Conservation (phyloP, 1,140 invertebrate genomes). For the Neocloeon triangulifer region DNA sequence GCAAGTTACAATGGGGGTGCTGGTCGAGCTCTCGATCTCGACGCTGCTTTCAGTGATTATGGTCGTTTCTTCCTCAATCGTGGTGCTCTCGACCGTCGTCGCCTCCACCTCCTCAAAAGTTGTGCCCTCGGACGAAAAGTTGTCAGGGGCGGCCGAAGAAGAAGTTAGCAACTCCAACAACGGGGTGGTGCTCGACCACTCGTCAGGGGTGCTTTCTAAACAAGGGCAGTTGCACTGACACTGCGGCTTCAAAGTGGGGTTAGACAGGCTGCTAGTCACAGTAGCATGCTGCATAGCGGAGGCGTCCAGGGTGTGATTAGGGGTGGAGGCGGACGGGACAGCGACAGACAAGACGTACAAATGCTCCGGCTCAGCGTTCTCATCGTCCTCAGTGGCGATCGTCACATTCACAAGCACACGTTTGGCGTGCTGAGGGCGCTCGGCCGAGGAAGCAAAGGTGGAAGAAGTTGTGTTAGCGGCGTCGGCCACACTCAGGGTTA, state of each 20-base stretch:
- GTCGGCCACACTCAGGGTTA: constrained; percentile 6
- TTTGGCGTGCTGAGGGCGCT: constrained; percentile 18
- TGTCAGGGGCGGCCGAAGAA: background rate
- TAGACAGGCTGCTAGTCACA: background rate
- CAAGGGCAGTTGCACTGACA: too few species aligned
- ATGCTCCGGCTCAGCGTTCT: constrained; percentile 13
- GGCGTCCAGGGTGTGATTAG: constrained; percentile 10
- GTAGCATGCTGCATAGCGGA: background rate
- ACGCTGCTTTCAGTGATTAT: constrained; percentile 4
- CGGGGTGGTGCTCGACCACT: too few species aligned
- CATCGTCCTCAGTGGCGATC: constrained; percentile 36
- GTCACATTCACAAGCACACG: constrained; percentile 49
- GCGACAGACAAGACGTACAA: constrained; percentile 48
- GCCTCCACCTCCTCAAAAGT: constrained; percentile 2
- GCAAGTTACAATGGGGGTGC: constrained; percentile 25
- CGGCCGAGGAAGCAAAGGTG: constrained; percentile 5
- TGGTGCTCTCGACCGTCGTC: constrained; percentile 9
- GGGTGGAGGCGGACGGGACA: constrained; percentile 36
- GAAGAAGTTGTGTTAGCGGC: constrained; percentile 8
- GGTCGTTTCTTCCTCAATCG: constrained; percentile 4
- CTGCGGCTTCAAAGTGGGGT: too few species aligned
- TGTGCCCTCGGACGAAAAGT: background rate
- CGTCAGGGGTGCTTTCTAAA: too few species aligned
- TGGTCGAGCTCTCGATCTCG: constrained; percentile 9
- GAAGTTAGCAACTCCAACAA: background rate